Evolutionary conservation across 2,113 vertebrate genomes (phyloP).

Genomic region (Chloropsis hardwickii): DNA sequence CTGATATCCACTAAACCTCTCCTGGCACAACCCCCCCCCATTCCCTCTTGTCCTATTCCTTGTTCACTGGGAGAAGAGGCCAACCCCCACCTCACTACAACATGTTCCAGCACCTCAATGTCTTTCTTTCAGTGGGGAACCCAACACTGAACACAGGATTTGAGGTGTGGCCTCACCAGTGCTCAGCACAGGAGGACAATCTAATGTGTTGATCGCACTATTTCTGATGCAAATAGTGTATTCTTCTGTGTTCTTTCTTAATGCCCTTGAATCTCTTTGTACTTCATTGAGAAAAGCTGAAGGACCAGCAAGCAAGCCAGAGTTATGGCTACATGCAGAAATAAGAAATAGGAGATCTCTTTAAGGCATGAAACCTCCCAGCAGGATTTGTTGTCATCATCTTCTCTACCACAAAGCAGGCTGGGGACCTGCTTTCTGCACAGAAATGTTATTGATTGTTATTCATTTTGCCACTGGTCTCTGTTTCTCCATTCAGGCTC

Average conservation of each 20-base stretch:
- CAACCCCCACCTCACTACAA: rapidly evolving
- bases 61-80: not conserved
- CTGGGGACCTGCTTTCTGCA: not conserved
- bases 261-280: not conserved
- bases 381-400: not conserved
- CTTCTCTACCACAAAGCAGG: not conserved
- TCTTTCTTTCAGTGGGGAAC: not conserved
- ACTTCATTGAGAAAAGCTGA: not conserved
- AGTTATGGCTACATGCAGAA: not conserved
- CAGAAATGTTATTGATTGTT: not conserved
- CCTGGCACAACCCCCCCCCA: not conserved
- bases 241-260: not conserved
- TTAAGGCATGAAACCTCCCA: not conserved
- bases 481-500: not conserved
- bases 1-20: not conserved
- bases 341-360: not conserved
- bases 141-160: not conserved
- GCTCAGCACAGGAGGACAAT: too few relatives aligned
- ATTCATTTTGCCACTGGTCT: not conserved
- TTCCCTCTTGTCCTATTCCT: not conserved
- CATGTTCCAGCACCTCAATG: not conserved
- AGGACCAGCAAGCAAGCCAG: not conserved
- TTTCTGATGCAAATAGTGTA: not conserved
- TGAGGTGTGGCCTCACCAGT: not conserved
- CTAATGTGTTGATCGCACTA: not conserved